phyloP scores from a whole-genome alignment of 2,888 invertebrate genomes.

The Toxonevra muliebris region DNA sequence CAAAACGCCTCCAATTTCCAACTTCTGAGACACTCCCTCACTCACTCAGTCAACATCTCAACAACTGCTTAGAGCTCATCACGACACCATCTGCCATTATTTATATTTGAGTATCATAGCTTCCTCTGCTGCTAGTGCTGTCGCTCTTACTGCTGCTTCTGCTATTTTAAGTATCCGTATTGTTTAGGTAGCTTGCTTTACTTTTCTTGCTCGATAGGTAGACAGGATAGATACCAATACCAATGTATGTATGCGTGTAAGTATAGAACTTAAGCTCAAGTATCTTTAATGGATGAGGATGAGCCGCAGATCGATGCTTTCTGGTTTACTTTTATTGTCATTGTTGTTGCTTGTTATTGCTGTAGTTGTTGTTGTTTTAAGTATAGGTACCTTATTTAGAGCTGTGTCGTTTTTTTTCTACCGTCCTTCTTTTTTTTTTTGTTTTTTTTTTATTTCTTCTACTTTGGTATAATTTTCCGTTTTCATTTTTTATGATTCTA shows the following conservation, averaged over 20 bases:
- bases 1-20: too few relatives aligned
- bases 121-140: too few relatives aligned
- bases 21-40: too few relatives aligned
- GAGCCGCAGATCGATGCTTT: conserved; percentile 5
- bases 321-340: neutral
- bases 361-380: neutral
- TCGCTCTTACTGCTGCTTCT: too few relatives aligned
- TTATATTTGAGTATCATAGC: conserved; percentile 1
- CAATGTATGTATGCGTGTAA: too few relatives aligned
- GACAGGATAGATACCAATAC: too few relatives aligned
- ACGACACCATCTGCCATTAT: conserved; percentile 19
- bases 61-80: neutral
- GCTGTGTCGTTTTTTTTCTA: neutral
- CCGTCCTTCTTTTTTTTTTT: neutral
- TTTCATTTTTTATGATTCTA: neutral
- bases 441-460: neutral
- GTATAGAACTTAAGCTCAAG: neutral
- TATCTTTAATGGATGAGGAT: neutral
- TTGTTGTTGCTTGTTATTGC: neutral
- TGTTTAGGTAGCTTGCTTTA: too few relatives aligned
- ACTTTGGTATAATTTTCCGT: too few relatives aligned
- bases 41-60: neutral
- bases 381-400: neutral
- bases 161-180: too few relatives aligned
- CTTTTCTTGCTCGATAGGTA: too few relatives aligned